Base-by-base conservation (phyloP, 1,140 invertebrate species). In the Lasioglossum albipes region DNA sequence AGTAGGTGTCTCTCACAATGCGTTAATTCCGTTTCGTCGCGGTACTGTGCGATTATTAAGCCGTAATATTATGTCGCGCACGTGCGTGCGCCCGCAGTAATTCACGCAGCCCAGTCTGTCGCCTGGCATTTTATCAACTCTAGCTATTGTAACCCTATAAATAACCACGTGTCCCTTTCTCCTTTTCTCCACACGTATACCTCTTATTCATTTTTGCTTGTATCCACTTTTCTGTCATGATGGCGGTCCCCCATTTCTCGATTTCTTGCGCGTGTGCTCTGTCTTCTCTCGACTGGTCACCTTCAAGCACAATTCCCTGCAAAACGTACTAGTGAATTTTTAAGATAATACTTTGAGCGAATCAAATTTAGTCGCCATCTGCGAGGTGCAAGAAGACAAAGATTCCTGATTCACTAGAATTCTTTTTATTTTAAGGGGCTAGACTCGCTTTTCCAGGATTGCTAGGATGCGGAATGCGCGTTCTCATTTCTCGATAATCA, bases 141-240 rank as follows among this genome's bases (percentile, higher is more conserved):
- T 82, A 86, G 83, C 90, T 90, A 90, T 91, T 91, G 87, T 90
- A 82, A 82, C 81, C 80, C 88, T 90, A 91, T 91, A 92, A 92
- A 92, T 92, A 91, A 87, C 82, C n/a, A 31, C 52, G 57, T 31
- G 36, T 54, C 66, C 64, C 41, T 22, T 36, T 27, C 36, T 12
- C 59, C 41, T 64, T 42, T 52, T 59, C 31, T 5, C 10, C 45
- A 10, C 68, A 7, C 31, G 45, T 75, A 66, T 4, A 41, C 49
- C 62, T 69, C 68, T 69, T 76, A 31, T 36, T 67, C 64, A 42
- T 49, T 54, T 54, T 54, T 54, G 52, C 52, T 18, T 54, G 16
- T 54, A 54, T 54, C 16, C 52, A 54, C 16, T 54, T 54, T 54
- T 54, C 52, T 54, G 52, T 54, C 52, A 54, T 16, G 18, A 54